Conservation (phyloP, 2,888 invertebrate species). For the Epistrophe eligans region DNA sequence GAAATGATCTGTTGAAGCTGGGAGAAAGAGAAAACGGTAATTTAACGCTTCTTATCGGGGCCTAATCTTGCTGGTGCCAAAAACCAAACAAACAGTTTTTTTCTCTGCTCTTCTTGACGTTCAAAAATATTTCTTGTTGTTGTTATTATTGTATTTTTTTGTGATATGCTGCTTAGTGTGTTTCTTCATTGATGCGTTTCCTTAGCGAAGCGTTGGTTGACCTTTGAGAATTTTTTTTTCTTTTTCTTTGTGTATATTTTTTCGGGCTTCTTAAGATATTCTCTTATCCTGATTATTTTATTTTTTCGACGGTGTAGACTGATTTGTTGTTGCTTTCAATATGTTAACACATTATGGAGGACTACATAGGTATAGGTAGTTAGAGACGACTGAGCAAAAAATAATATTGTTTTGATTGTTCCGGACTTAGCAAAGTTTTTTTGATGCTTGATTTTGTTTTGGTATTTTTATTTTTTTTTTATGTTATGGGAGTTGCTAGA, state of each 20-base stretch:
- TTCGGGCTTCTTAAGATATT: conserved; percentile 12
- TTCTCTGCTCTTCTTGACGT: conserved; percentile 30
- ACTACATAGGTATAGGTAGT: not conserved
- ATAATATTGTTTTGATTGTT: conserved; percentile 63
- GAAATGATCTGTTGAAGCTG: conserved; percentile 28
- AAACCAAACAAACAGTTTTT: conserved; percentile 62
- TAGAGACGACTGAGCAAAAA: conserved; percentile 19
- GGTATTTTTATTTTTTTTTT: not conserved
- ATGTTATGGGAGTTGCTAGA: conserved; percentile 13
- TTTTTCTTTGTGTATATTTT: not conserved
- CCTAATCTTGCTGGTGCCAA: conserved; percentile 66
- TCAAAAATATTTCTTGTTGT: conserved; percentile 50
- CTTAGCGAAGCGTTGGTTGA: conserved; percentile 61
- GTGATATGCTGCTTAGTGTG: conserved; percentile 42
- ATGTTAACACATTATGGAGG: conserved; percentile 24
- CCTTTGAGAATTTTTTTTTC: conserved; percentile 36
- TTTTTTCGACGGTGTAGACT: not conserved
- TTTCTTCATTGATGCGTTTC: conserved; percentile 56
- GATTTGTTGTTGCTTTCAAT: conserved; percentile 34
- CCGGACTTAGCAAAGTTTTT: conserved; percentile 13
- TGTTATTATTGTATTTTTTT: conserved; percentile 21
- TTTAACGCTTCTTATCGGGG: conserved; percentile 69
- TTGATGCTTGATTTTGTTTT: conserved; percentile 5
- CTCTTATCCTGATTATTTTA: conserved; percentile 7
- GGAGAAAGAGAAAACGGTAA: conserved; percentile 51